Evolutionary conservation across 2,888 invertebrate genomes (phyloP), one percentile per base, ranked within the genome.

Genomic region (Coecobrya sp.): DNA sequence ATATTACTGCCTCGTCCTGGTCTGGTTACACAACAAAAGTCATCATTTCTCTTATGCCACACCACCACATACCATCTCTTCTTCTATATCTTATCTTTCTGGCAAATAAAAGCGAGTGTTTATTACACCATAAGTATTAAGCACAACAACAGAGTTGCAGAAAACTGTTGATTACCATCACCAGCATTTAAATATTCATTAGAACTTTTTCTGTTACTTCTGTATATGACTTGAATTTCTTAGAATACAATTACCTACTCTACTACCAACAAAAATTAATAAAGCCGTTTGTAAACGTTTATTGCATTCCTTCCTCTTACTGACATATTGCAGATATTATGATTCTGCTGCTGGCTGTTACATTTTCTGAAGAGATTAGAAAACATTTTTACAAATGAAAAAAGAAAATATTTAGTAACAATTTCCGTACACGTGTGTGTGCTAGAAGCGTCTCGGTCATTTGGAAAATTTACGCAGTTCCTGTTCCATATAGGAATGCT

Each of bases 111-210:
- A n/a, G 16, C 19, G 59, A n/a, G 59, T 59, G 59, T 59, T 59
- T n/a, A 59, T 19, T 59, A n/a, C n/a, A n/a, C n/a, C 59, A 59
- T n/a, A 1, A 52, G 13, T n/a, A 52, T 52, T 52, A 16, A 11
- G 13, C 52, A 52, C 8, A 52, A n/a, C 5, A 52, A 13, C n/a
- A 13, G 8, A 10, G n/a, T 19, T 4, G 59, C 59, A 16, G 5
- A 22, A 65, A 65, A 65, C 13, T 27, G 65, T 27, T 65, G 1
- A 27, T 27, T 25, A 8, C 10, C 27, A 7, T 27, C 25, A 36
- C 25, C 68, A 68, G 7, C 36, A 36, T n/a, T 68, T 68, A 68
- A 68, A 68, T 68, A 68, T 68, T 68, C 68, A 68, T 68, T 68
- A 30, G 30, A 36, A 36, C 11, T 62, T 68, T 36, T 68, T 13